Evolutionary conservation across 2,888 invertebrate genomes (phyloP).

Genomic region (Campopleginae sp.): DNA sequence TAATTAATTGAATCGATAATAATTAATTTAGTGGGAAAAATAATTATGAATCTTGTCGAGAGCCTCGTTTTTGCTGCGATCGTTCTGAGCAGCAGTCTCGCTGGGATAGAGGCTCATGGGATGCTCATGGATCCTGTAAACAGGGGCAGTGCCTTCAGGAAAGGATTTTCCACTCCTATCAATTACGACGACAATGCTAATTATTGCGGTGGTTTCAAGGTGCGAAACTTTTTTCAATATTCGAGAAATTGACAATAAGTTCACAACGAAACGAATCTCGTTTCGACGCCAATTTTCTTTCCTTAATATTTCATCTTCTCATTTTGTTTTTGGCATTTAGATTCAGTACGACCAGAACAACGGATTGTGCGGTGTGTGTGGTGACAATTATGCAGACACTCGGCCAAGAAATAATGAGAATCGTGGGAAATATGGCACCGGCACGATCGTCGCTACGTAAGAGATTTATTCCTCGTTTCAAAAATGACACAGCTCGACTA

Average conservation of each 20-base stretch:
- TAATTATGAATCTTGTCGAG: conserved; percentile 7
- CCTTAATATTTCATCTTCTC: neutral
- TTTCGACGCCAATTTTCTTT: neutral
- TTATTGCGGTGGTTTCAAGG: conserved; percentile 86
- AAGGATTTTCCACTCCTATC: conserved; percentile 83
- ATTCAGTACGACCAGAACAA: conserved; percentile 82
- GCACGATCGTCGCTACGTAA: conserved; percentile 84
- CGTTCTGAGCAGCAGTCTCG: neutral
- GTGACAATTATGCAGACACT: conserved; percentile 84
- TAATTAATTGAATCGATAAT: too few species aligned
- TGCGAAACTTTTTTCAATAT: conserved; percentile 70
- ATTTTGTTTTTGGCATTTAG: conserved; percentile 69
- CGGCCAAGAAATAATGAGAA: conserved; percentile 85
- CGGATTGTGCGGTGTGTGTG: conserved; percentile 86
- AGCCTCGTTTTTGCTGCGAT: neutral
- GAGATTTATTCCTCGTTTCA: neutral
- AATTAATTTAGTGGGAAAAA: neutral
- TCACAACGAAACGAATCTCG: neutral
- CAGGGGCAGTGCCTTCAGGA: conserved; percentile 86
- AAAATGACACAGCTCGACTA: too few species aligned
- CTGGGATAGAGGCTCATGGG: conserved; percentile 83
- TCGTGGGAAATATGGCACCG: conserved; percentile 85
- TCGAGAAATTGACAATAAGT: neutral
- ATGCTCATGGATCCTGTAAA: conserved; percentile 85
- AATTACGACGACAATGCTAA: conserved; percentile 86